Base-by-base conservation (phyloP, 53 echinoderm and acorn worm species). In the Luidia sarsii region DNA sequence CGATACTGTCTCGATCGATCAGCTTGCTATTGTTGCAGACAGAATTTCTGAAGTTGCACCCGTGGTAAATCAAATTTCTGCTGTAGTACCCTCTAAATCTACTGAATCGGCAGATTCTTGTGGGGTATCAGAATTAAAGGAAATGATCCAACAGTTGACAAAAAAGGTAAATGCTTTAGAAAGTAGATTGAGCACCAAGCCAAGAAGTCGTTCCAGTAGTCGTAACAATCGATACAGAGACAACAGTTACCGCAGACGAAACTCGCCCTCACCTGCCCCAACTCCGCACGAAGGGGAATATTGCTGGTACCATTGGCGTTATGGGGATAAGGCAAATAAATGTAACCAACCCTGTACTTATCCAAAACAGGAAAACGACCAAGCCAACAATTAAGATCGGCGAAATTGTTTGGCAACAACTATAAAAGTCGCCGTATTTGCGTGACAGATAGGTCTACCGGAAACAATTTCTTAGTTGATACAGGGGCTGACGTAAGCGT, bases 401-500 rank as follows among this genome's bases (percentile, higher is more conserved):
- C 52, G 50, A n/a, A 24, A 31, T 49, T n/a, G 23, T 3, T 37
- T 71, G 71, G 71, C 71, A 3, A 33, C 9, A 4, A 14, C 3
- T 34, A 4, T 1, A 20, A 21, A n/a, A 54, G 71, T 71, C 55
- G 71, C 37, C 35, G 29, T 2, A 31, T 71, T 52, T 51, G 1
- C 16, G 20, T 71, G 7, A 34, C 33, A 31, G 52, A 51, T 51
- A 7, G 23, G 1, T 21, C 1, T 24, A 71, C 52, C 11, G 36
- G 71, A 1, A 34, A 6, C 7, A 50, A 10, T 15, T 74, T 74
- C 21, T 57, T 75, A 18, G 23, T 75, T 15, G 79, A 79, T 27
- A 79, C 61, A 1, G 79, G 61, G 48, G 79, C 79, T 29, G 79
- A 57, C 15, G 38, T 57, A 0, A 57, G 75, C 13, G 57, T 75